These are phyloP conservation scores for Miniopterus natalensis DNA, from an alignment of 2,113 vertebrate genomes.

Conservation along the genomic window DNA sequence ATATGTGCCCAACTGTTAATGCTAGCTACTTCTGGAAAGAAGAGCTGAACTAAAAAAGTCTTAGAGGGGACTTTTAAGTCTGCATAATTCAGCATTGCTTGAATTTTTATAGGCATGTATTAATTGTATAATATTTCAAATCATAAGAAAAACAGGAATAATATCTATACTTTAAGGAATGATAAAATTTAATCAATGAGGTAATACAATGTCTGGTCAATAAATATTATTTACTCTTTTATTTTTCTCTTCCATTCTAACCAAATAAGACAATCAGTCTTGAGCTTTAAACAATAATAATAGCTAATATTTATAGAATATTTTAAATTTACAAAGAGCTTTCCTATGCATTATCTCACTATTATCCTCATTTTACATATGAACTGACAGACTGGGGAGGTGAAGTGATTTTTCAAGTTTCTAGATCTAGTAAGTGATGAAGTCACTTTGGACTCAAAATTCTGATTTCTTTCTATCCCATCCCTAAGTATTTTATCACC, in stretches of 20 bases:
- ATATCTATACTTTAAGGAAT: neutral
- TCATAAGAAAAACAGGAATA: slow-evolving; percentile 31
- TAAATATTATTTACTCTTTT: slow-evolving; percentile 14
- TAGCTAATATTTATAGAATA: slow-evolving; percentile 35
- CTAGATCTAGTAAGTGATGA: slow-evolving; percentile 3
- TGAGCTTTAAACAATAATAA: slow-evolving; percentile 34
- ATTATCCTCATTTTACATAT: slow-evolving; percentile 24
- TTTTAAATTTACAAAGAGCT: slow-evolving; percentile 45
- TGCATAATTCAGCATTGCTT: slow-evolving; percentile 4
- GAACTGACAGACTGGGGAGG: neutral
- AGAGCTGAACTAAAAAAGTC: neutral
- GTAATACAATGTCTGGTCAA: neutral
- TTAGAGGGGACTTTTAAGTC: slow-evolving; percentile 33
- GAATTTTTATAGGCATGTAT: slow-evolving; percentile 33
- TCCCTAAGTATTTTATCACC: neutral
- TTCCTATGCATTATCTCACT: slow-evolving; percentile 32
- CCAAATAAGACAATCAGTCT: slow-evolving; percentile 8
- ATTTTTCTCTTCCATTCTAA: slow-evolving; percentile 47
- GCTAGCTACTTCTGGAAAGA: neutral
- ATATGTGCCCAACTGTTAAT: neutral
- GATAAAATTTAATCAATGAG: neutral
- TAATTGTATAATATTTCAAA: neutral
- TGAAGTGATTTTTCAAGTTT: slow-evolving; percentile 46
- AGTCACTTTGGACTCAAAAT: slow-evolving; percentile 45
- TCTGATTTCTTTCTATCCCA: neutral